phyloP scores from a whole-genome alignment of 1,140 invertebrate species.

The Tenebrio molitor region DNA sequence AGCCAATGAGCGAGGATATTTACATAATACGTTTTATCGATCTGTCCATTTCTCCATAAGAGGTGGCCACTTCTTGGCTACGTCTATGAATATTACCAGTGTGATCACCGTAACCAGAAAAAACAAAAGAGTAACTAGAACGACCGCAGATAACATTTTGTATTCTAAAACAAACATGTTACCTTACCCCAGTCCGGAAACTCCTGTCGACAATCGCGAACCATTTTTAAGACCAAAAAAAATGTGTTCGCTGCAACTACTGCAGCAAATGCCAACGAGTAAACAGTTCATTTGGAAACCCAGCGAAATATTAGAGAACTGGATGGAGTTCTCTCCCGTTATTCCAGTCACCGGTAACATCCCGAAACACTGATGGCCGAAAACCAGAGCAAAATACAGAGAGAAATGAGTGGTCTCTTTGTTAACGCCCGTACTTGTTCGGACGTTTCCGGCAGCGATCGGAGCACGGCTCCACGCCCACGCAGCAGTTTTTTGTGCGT shows the following conservation, averaged over 20 bases:
- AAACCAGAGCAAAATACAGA: constrained; percentile 30
- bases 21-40: constrained; percentile 68
- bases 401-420: constrained; percentile 29
- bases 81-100: background rate
- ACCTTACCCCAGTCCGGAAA: background rate
- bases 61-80: constrained; percentile 53
- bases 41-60: constrained; percentile 51
- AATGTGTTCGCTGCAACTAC: background rate
- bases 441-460: too few relatives aligned
- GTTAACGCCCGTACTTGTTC: too few relatives aligned
- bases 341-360: constrained; percentile 48
- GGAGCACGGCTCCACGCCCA: too few relatives aligned
- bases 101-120: background rate
- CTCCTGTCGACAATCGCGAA: background rate
- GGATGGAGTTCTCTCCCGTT: background rate
- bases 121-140: constrained; percentile 25
- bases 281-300: constrained; percentile 42
- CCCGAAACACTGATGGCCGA: constrained; percentile 50
- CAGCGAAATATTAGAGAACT: constrained; percentile 40
- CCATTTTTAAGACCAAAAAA: background rate
- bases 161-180: background rate
- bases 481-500: too few relatives aligned
- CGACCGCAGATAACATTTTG: background rate
- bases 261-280: constrained; percentile 8
- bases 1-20: constrained; percentile 73